phyloP scores from a whole-genome alignment of 2,888 invertebrate genomes.

The Hanleya hanleyi region DNA sequence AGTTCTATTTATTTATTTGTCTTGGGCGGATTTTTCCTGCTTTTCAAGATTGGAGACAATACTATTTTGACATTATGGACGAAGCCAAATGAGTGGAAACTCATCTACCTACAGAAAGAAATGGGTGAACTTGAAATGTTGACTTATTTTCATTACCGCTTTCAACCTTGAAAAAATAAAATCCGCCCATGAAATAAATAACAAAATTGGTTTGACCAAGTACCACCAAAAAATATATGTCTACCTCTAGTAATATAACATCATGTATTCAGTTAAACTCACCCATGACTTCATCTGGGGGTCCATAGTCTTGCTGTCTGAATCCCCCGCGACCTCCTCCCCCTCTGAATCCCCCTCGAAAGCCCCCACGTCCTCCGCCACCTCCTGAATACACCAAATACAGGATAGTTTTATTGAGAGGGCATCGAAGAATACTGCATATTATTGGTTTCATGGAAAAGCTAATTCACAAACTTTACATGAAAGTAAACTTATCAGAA shows the following conservation, averaged over 20 bases:
- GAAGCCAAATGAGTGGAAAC: too few species aligned
- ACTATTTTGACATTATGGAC: too few species aligned
- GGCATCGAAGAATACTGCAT: not conserved
- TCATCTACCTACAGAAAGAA: too few species aligned
- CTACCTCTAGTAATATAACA: not conserved
- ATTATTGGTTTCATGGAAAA: not conserved
- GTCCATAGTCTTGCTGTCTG: constrained; percentile 60
- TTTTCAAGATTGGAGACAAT: too few species aligned
- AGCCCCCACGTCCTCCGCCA: constrained; percentile 25
- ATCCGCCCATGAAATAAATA: too few species aligned
- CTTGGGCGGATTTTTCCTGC: too few species aligned
- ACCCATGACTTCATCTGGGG: constrained; percentile 69
- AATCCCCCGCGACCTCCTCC: constrained; percentile 44
- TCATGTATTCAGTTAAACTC: constrained; percentile 17
- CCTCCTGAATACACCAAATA: constrained; percentile 11
- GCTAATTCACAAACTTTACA: not conserved
- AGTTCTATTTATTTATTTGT: too few species aligned
- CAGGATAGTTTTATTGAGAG: not conserved
- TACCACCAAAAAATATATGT: not conserved
- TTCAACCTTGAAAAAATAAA: too few species aligned
- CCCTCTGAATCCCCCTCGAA: not conserved
- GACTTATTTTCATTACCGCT: too few species aligned
- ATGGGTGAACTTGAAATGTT: too few species aligned
- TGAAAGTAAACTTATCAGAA: not conserved
- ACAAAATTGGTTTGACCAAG: not conserved